Base-by-base conservation (phyloP, 2,888 invertebrate genomes). In the Dicycla oo region DNA sequence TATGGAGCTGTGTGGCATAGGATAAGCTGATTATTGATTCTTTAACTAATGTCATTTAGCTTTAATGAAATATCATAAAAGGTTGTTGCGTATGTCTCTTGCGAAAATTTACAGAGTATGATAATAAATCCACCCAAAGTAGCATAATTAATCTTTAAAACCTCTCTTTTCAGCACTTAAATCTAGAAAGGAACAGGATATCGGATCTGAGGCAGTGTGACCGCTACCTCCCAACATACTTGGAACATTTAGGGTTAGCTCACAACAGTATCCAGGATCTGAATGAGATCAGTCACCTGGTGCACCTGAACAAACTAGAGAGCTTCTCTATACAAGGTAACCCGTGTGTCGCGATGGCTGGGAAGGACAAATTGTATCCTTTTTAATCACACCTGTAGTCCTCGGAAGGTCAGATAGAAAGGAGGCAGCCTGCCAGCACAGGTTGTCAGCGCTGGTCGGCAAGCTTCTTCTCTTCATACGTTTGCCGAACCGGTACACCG, bases 251-350 rank as follows among this genome's bases (percentile, higher is more conserved):
- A 69, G 98, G 98, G 5, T 94, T 99, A 81, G 98, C 98, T 47
- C 98, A 98, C 93, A 99, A 99, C 94, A 97, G 97, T 88, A 97
- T 99, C 66, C 96, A 96, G 68, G 99, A 99, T 94, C 94, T 99
- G 61, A 98, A 98, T 91, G 98, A 99, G 96, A 97, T 99, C 84
- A 97, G 98, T 47, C 98, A 98, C 89, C 96, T 99, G 80, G 97
- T 97, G 65, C 97, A 98, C 91, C 95, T 99, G 79, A 96, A 96
- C 57, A 97, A 97, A 88, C 95, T 99, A 82, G 97, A 98, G 76
- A 98, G 98, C 93, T 97, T 99, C 86, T 98, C 98, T 23, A 97
- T 99, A 78, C 97, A 97, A 88, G 98, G 98, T 77, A 99, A 99
- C 95, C 98, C 99, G 0, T 98, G 98, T 92, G 97, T 98, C 60